Evolutionary conservation across 2,888 invertebrate species (phyloP), one percentile per base, ranked within the genome.

Genomic region (Leptogaster cylindrica): DNA sequence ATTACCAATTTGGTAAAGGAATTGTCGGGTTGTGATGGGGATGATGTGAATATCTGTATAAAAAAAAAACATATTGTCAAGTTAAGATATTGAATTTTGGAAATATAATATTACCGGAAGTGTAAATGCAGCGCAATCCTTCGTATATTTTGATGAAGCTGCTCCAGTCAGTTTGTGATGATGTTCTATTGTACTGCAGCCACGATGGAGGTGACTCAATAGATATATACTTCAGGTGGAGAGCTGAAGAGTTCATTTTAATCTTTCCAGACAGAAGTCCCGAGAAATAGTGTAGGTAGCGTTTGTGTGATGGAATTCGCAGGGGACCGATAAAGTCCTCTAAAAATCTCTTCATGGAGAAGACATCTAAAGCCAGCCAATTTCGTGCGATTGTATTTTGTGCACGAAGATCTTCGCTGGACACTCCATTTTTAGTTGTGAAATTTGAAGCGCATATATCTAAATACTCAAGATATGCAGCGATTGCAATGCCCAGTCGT

Each of bases 381-480:
- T 75, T 75, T 12, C 72, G 69, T 12, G 72, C 64, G 31, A 74
- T 72, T 39, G 74, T 69, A 64, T 72, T 72, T 27, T 75, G 74
- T 1, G 71, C 72, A 18, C 71, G 71, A 10, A 72, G 66, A 70
- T 74, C 75, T 68, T 74, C 74, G 68, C 70, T 73, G 36, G 65
- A 61, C 46, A 31, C 20, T 23, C 46, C 48, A 39, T 67, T 66
- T 12, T 72, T 67, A 64, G 70, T 70, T 55, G 73, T 70, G 36
- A 72, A 73, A 69, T 71, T 75, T 46, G 74, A 74, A 52, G 93
- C 93, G 82, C 95, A 95, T 76, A 96, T 95, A 77, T 90, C 92
- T 73, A 93, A 92, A 84, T 95, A 96, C 83, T 95, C 92, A 90
- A 95, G 92, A 83, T 94, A 95, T 10, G 95, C 93, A 18, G 94